phyloP scores from a whole-genome alignment of 2,113 vertebrate species.

The Elgaria multicarinata region DNA sequence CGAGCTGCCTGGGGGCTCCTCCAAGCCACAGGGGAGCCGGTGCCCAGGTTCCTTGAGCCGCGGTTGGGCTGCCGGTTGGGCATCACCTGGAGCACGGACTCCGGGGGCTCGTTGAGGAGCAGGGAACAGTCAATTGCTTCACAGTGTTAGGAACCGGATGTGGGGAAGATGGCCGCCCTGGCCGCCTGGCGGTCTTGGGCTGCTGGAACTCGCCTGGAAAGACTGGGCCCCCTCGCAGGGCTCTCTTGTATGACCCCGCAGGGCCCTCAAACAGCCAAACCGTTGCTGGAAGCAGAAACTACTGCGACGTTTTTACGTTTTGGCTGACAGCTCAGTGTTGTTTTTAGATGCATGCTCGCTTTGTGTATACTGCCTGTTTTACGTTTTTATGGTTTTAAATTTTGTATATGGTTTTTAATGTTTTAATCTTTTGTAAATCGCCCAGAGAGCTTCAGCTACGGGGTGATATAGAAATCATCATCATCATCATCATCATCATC shows the following conservation, averaged over 20 bases:
- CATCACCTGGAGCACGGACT: too few species aligned
- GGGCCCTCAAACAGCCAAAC: neutral
- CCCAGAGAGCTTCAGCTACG: too few species aligned
- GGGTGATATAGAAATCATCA: too few species aligned
- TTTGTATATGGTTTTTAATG: too few species aligned
- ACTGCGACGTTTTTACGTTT: too few species aligned
- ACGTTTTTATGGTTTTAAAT: too few species aligned
- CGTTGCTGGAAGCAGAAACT: neutral
- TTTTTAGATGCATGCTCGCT: too few species aligned
- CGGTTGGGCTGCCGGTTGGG: accelerated
- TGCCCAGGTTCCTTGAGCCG: accelerated
- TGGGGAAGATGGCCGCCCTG: slow-evolving; percentile 4
- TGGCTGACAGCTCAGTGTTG: too few species aligned
- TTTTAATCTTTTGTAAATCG: too few species aligned
- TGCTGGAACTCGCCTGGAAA: slow-evolving; percentile 16
- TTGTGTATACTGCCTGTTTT: too few species aligned
- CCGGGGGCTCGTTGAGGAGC: neutral
- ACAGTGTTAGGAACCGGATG: too few species aligned
- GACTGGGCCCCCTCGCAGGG: slow-evolving; percentile 27
- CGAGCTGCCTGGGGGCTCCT: neutral
- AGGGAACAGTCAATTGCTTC: neutral
- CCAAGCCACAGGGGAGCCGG: neutral
- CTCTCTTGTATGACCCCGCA: slow-evolving; percentile 6
- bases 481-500: too few species aligned
- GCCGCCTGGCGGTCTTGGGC: slow-evolving; percentile 10